A percentile compares a stretch with the other conserved stretches of the same genome.
These are phyloP conservation scores for Eristalis intricaria DNA, from an alignment of 2,888 invertebrate species.

Conservation along the genomic window DNA sequence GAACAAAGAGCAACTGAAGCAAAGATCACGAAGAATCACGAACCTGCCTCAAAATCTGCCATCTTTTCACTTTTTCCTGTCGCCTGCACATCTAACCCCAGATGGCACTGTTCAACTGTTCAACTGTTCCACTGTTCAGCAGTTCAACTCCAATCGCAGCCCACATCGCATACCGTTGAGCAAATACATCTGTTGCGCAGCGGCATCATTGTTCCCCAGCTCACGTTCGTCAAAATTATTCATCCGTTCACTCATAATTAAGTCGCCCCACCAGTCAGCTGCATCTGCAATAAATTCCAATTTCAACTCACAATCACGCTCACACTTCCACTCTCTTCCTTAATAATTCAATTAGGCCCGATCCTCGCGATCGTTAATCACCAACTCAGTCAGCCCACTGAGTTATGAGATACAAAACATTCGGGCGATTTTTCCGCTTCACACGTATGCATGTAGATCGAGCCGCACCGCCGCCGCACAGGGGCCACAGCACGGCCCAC, in stretches of 20 bases:
- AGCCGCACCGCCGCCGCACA: too few species aligned
- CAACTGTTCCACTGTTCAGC: not conserved
- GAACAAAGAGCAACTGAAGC: too few species aligned
- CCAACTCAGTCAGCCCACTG: not conserved
- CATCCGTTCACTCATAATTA: slow-evolving; percentile 1
- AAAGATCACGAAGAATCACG: not conserved
- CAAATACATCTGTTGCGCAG: not conserved
- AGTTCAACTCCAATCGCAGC: not conserved
- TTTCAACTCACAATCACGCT: slow-evolving; percentile 42
- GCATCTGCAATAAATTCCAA: slow-evolving; percentile 26
- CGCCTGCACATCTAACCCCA: not conserved
- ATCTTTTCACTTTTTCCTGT: not conserved
- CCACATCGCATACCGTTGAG: not conserved
- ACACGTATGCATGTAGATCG: slow-evolving; percentile 5
- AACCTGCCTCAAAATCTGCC: not conserved
- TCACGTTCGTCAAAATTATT: not conserved
- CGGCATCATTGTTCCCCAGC: not conserved
- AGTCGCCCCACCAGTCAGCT: not conserved
- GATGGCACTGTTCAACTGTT: not conserved
- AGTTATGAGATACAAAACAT: slow-evolving; percentile 38
- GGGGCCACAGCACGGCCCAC: not conserved
- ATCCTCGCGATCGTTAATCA: slow-evolving; percentile 24
- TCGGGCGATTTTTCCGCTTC: slow-evolving; percentile 37
- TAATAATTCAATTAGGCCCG: slow-evolving; percentile 52
- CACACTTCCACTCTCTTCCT: slow-evolving; percentile 8